Evolutionary conservation across 37 sponge, comb jelly and placozoan genomes (phyloP).

Genomic region (Eunapius fragilis): DNA sequence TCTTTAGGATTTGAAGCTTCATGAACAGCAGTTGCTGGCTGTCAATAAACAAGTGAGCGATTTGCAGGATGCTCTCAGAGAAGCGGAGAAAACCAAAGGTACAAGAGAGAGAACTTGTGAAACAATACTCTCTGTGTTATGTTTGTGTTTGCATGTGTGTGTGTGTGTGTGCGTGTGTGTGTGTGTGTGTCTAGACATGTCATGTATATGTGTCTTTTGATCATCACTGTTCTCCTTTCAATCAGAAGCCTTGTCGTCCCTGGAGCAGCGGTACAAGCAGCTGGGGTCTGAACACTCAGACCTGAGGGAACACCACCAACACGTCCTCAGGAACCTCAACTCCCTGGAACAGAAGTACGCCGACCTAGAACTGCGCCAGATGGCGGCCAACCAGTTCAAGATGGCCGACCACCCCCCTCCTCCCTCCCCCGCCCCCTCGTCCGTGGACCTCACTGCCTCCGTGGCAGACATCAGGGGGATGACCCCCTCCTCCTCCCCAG

Average conservation of each 20-base stretch:
- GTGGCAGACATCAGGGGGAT: not conserved
- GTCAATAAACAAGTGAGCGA: not conserved
- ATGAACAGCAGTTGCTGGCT: not conserved
- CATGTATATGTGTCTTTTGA: too few species aligned
- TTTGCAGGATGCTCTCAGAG: not conserved
- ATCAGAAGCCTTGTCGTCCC: not conserved
- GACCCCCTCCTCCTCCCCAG: not conserved
- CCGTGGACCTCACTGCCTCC: not conserved
- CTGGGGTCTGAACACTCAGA: slow-evolving; percentile 1
- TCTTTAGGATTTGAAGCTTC: not conserved
- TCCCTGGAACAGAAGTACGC: slow-evolving; percentile 7
- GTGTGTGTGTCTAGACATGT: too few species aligned
- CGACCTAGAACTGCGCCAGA: slow-evolving; percentile 15
- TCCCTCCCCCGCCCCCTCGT: not conserved
- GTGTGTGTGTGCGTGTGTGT: too few species aligned
- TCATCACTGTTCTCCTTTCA: not conserved
- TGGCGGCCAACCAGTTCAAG: not conserved
- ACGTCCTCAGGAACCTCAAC: not conserved
- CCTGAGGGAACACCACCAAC: slow-evolving; percentile 24
- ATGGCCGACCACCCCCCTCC: not conserved
- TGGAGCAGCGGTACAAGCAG: not conserved
- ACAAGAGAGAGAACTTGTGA: too few species aligned
- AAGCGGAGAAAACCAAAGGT: not conserved
- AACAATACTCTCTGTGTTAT: too few species aligned
- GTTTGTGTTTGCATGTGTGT: too few species aligned